Percentiles rank a stretch among this genome's conserved stretches.
phyloP scores from a whole-genome alignment of 2,797 vertebrate genomes.

The Schizopygopsis pylzovi region DNA sequence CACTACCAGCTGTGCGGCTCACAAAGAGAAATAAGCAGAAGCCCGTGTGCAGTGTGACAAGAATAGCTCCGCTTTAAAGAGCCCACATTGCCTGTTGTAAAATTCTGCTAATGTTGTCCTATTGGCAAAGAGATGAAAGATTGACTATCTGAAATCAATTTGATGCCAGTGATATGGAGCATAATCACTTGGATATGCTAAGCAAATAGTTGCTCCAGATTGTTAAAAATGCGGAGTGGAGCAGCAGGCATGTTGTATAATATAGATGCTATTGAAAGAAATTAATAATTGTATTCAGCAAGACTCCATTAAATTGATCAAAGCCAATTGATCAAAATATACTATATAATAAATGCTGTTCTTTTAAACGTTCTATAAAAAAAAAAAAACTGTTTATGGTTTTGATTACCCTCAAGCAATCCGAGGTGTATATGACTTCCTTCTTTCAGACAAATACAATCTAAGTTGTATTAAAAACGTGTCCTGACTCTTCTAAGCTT shows the following conservation, averaged over 20 bases:
- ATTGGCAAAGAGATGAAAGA: conserved; percentile 51
- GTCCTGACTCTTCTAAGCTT: too few relatives aligned
- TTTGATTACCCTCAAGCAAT: neutral
- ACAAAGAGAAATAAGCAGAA: conserved; percentile 33
- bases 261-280: neutral
- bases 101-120: conserved; percentile 23
- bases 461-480: too few relatives aligned
- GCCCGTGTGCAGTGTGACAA: conserved; percentile 29
- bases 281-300: neutral
- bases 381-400: too few relatives aligned
- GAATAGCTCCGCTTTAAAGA: conserved; percentile 40
- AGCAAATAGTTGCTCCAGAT: conserved; percentile 32
- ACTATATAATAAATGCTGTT: neutral
- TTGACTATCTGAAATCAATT: conserved; percentile 37
- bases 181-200: conserved; percentile 31
- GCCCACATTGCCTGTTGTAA: neutral
- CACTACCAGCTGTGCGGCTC: conserved; percentile 19
- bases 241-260: neutral
- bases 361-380: neutral
- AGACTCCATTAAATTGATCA: neutral
- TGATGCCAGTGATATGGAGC: conserved; percentile 41
- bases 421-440: too few relatives aligned
- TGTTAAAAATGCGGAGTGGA: conserved; percentile 31
- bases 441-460: too few relatives aligned
- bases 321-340: neutral